These are phyloP conservation scores for Ophion ventricosus DNA, from an alignment of 2,888 invertebrate species.

Conservation along the genomic window DNA sequence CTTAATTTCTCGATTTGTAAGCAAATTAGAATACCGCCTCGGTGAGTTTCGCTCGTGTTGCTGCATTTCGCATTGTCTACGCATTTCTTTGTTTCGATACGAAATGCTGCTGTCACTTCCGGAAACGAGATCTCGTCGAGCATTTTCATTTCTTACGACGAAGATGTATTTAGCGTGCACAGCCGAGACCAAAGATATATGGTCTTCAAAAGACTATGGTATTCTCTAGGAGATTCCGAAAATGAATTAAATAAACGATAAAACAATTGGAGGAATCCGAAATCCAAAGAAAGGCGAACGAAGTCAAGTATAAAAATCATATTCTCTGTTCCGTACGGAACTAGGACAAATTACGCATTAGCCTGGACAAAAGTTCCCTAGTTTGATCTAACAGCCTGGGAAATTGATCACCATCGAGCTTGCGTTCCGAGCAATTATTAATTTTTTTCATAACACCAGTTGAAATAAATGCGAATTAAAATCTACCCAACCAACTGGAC, in stretches of 20 bases:
- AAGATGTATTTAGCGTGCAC: background rate
- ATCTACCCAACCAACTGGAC: too few relatives aligned
- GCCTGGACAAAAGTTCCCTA: too few relatives aligned
- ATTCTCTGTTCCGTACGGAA: too few relatives aligned
- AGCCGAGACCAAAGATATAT: background rate
- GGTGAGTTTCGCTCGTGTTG: background rate
- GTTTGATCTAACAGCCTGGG: too few relatives aligned
- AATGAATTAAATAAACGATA: background rate
- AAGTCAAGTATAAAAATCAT: too few relatives aligned
- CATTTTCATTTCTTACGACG: background rate
- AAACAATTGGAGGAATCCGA: background rate
- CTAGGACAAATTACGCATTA: too few relatives aligned
- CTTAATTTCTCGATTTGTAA: constrained; percentile 21
- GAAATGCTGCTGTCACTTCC: background rate
- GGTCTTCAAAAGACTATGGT: background rate
- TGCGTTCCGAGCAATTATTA: too few relatives aligned
- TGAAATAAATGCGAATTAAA: too few relatives aligned
- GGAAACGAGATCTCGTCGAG: background rate
- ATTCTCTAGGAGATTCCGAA: background rate
- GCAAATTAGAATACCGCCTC: constrained; percentile 5
- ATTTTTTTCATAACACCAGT: too few relatives aligned
- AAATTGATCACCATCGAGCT: too few relatives aligned
- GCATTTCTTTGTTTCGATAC: background rate
- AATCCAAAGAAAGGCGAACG: too few relatives aligned
- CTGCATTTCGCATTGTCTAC: background rate